Percentiles rank a stretch among this genome's conserved stretches.
These are phyloP conservation scores for Tichodroma muraria DNA, from an alignment of 2,113 vertebrate genomes.

Conservation along the genomic window DNA sequence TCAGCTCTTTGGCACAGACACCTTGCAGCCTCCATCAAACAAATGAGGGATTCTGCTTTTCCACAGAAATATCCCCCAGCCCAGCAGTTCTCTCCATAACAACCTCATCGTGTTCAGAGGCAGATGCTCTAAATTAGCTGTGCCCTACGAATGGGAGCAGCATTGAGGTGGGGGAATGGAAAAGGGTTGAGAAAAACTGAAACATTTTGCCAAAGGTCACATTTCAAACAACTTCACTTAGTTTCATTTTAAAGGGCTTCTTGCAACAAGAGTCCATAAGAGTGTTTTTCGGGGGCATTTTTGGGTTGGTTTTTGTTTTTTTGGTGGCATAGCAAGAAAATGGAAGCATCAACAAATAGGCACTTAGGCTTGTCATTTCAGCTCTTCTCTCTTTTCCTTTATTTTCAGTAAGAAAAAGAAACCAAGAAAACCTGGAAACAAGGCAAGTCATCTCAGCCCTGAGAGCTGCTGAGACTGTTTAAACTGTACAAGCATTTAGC, in stretches of 20 bases:
- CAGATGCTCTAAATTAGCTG: neutral
- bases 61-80: neutral
- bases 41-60: neutral
- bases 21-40: neutral
- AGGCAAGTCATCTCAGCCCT: neutral
- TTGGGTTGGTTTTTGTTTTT: too few species aligned
- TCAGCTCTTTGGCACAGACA: neutral
- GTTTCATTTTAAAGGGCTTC: neutral
- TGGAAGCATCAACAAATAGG: neutral
- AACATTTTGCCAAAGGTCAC: conserved; percentile 21
- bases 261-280: neutral
- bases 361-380: neutral
- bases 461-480: neutral
- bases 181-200: neutral
- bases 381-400: neutral
- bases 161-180: neutral
- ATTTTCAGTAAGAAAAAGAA: neutral
- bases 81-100: neutral
- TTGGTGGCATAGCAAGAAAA: neutral
- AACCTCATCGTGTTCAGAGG: neutral
- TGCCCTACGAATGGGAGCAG: neutral
- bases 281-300: too few species aligned
- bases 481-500: neutral
- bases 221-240: neutral
- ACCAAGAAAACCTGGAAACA: neutral